phyloP scores from a whole-genome alignment of 2,888 invertebrate species.

The Charanyca ferruginea region DNA sequence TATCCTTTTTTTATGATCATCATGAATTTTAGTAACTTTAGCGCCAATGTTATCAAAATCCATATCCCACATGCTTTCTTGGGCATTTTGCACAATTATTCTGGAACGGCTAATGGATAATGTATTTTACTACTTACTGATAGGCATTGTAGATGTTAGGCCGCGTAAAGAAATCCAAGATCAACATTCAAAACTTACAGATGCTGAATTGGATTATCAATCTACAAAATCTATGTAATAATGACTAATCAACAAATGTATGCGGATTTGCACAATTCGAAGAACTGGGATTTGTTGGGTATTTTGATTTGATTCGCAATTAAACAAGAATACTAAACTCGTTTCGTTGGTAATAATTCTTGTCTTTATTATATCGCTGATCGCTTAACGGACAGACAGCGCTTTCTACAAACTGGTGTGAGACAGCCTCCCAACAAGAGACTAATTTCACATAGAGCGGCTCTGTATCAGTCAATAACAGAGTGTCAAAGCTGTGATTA shows the following conservation, averaged over 20 bases:
- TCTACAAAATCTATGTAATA: slow-evolving; percentile 7
- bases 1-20: background rate
- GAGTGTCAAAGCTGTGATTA: background rate
- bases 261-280: slow-evolving; percentile 5
- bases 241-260: slow-evolving; percentile 7
- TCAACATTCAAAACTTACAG: background rate
- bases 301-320: slow-evolving; percentile 12
- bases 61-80: background rate
- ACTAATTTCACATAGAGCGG: background rate
- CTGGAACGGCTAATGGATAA: background rate
- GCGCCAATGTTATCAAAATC: background rate
- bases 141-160: background rate
- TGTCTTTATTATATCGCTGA: slow-evolving; percentile 16
- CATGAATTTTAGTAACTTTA: background rate
- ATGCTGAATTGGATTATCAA: background rate
- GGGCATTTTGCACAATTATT: background rate
- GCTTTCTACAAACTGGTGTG: slow-evolving; percentile 27
- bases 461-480: background rate
- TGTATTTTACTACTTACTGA: too few species aligned
- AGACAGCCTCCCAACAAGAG: background rate
- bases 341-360: slow-evolving; percentile 39
- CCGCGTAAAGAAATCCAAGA: background rate
- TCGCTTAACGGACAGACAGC: slow-evolving; percentile 1
- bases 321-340: slow-evolving; percentile 30
- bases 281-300: slow-evolving; percentile 3